Evolutionary conservation across 2,797 vertebrate species (phyloP), one percentile per base, ranked within the genome.

Genomic region (Crenuchus spilurus): DNA sequence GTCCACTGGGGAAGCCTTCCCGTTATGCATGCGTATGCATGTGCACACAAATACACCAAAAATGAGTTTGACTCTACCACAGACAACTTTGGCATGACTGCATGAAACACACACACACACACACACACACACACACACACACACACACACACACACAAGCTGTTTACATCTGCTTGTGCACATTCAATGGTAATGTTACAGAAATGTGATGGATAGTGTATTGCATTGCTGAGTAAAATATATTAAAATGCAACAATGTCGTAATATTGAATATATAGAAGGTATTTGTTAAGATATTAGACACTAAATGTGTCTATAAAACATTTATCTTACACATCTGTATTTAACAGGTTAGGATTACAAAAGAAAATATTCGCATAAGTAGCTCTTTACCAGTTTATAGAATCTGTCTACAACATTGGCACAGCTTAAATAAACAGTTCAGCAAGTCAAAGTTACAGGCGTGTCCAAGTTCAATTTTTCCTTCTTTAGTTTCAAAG

Each of bases 111-210:
- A 13, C 62, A 31, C 24, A 42, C n/a, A 39, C 31, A 69, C 41
- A 37, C 39, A 42, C 42, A 62, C 16, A 44, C 39, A 42, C 42
- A 62, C 16, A 44, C n/a, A n/a, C n/a, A 62, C 8, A 58, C 28
- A 13, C 62, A 31, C 24, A 42, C n/a, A 39, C 31, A 69, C 41
- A 37, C 39, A 42, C 42, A 62, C 16, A 44, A 26, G 39, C 16
- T 14, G 1, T 1, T 61, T 60, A 58, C 39, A 14, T 24, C 18
- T 22, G n/a, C 7, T 62, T 55, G 39, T 51, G 67, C 35, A 73
- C 68, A 73, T 74, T 77, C 60, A 64, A 51, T 37, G 22, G 44
- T 49, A 28, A 65, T 49, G 35, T 16, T 48, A 66, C 62, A 83
- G 6, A 75, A 85, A 69, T 73, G 16, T 6, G 44, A 49, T 49